Base-by-base conservation (phyloP, 2,888 invertebrate species). In the Harpalus rufipes region DNA sequence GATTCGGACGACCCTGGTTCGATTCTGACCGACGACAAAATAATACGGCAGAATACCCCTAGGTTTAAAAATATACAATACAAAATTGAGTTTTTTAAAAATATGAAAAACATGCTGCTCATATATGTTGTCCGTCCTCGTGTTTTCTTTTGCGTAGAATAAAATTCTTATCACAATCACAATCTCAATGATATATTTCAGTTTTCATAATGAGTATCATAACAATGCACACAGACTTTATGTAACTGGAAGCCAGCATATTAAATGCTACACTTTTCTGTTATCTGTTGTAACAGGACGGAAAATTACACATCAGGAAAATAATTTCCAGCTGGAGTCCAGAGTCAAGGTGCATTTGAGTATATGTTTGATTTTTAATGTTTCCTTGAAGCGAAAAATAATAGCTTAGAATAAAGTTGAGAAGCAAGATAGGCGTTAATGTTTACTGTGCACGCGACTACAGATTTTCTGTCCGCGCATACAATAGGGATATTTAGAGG, bases 401-500 rank as follows among this genome's bases (percentile, higher is more conserved):
- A 51, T 51, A 51, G 44, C 12, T 8, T 51, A 51, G 44, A 51
- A 51, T 51, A 12, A 51, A 51, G 44, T 51, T 51, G 44, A 51
- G 44, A 51, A 51, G 44, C 44, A 51, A 51, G 81, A 63, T 65
- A 61, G 63, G 65, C 63, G 41, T 65, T 63, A 81, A 81, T 65
- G 65, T 25, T 7, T 44, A n/a, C 12, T 7, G 14, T 41, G 8
- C 81, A 81, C 81, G 81, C 81, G 41, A 32, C 59, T 32, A 32
- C 32, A 41, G 61, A 80, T 61, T 80, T 80, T 18, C 8, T 51
- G 21, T 78, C 78, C 58, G 32, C 21, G 58, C 78, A 78, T 41
- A 76, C 78, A 78, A 78, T 78, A 56, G 78, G 56, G 56, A 78
- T 78, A 78, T 76, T 76, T 76, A 78, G 56, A 58, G n/a, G n/a